Conservation (phyloP, 2,888 invertebrate species). For the Pogonocherus hispidulus region DNA sequence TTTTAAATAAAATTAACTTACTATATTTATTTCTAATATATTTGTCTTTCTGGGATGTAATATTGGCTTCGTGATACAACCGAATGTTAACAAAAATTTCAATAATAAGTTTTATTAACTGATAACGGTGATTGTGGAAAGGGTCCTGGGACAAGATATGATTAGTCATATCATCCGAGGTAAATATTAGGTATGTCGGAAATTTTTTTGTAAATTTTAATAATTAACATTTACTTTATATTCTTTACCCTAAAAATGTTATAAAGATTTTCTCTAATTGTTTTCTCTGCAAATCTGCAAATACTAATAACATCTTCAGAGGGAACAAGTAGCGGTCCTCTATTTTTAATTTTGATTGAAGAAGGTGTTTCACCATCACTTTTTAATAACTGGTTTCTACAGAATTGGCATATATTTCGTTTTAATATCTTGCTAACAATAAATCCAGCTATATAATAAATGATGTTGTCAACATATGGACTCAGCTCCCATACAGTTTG, state of each 20-base stretch:
- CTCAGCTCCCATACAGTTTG: slow-evolving; percentile 15
- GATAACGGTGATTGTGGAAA: background rate
- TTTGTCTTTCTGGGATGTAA: background rate
- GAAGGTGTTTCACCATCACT: too few species aligned
- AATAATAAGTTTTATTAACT: slow-evolving; percentile 7
- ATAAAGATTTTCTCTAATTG: background rate
- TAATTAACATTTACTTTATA: background rate
- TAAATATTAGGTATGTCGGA: background rate
- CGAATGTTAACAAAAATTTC: background rate
- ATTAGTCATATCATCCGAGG: background rate
- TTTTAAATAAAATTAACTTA: background rate
- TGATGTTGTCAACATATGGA: slow-evolving; percentile 13
- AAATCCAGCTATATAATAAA: slow-evolving; percentile 32
- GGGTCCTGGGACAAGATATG: background rate
- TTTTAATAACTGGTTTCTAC: background rate
- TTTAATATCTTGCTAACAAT: slow-evolving; percentile 9
- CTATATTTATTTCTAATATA: slow-evolving; percentile 8
- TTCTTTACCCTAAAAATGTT: background rate
- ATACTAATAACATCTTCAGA: slow-evolving; percentile 13
- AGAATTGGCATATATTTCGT: slow-evolving; percentile 10
- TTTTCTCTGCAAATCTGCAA: slow-evolving; percentile 7
- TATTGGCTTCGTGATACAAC: background rate
- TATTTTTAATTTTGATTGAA: slow-evolving; percentile 3
- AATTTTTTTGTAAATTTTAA: background rate
- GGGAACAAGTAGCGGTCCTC: background rate